These are phyloP conservation scores for Congeria kusceri DNA, from an alignment of 2,888 invertebrate species.

Conservation along the genomic window DNA sequence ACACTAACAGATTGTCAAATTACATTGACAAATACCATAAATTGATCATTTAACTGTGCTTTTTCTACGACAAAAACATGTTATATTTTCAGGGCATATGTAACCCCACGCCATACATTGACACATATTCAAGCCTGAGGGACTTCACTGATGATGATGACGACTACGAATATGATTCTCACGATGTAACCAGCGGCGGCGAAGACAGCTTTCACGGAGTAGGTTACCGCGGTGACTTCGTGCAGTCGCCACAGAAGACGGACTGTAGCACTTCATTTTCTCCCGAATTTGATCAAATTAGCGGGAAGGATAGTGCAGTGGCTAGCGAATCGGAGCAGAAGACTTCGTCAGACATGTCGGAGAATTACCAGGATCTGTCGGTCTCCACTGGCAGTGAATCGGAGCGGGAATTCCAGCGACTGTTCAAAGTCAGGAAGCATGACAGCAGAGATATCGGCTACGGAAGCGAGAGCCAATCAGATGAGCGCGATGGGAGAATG, in stretches of 20 bases:
- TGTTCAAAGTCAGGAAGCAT: constrained; percentile 57
- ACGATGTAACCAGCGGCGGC: constrained; percentile 60
- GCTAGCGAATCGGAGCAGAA: constrained; percentile 79
- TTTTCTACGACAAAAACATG: background rate
- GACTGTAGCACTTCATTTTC: constrained; percentile 61
- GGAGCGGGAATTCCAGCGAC: constrained; percentile 66
- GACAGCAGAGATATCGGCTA: constrained; percentile 84
- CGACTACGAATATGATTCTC: constrained; percentile 43
- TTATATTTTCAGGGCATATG: constrained; percentile 63
- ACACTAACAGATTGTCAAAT: no score
- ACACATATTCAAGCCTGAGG: constrained; percentile 38
- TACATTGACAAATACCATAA: no score
- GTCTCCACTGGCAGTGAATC: constrained; percentile 69
- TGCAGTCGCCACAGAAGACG: constrained; percentile 63
- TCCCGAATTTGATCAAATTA: constrained; percentile 69
- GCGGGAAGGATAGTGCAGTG: constrained; percentile 79
- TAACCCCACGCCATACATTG: constrained; percentile 46
- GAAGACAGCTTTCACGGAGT: constrained; percentile 67
- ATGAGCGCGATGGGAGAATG: constrained; percentile 77
- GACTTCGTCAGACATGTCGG: constrained; percentile 72
- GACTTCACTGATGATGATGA: constrained; percentile 53
- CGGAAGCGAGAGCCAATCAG: constrained; percentile 85
- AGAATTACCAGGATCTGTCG: constrained; percentile 62
- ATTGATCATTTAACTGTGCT: background rate
- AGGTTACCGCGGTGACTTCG: constrained; percentile 60